Evolutionary conservation across 2,113 vertebrate species (phyloP), one percentile per base, ranked within the genome.

Genomic region (Pygoscelis adeliae): DNA sequence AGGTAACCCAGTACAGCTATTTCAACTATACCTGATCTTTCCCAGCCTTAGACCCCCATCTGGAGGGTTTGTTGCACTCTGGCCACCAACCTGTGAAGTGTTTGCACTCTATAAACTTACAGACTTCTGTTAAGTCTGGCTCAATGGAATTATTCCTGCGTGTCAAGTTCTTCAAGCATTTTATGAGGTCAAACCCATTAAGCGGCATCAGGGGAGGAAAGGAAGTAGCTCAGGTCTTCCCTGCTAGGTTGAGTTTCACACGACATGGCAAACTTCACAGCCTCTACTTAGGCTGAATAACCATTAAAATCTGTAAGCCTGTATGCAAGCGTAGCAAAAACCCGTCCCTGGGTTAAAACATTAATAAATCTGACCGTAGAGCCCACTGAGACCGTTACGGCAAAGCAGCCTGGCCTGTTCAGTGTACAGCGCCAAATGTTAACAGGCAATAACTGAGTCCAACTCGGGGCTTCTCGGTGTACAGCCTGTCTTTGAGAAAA

Each of bases 381-480:
- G 36, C n/a, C 36, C n/a, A 5, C 5, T 5, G 36, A 32, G 27
- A 27, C 38, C 23, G 1, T 21, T 6, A 7, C 0, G 6, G 17
- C n/a, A 42, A 19, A 32, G 36, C 26, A 94, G 52, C n/a, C 38
- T 26, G 26, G 25, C 36, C 40, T 5, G 12, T 16, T 15, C 13
- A 4, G n/a, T 2, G 5, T 13, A 13, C 38, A 21, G n/a, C 7
- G 3, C 13, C 47, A 16, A 62, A 27, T 0, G 12, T 4, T 34
- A 32, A 56, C 0, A 0, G 56, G 21, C 40, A 47, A 7, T 6
- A 73, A 30, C 61, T 1, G 20, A 36, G 58, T 17, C 38, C 62
- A 71, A 5, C 26, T 23, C 19, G 1, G 0, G 1, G 4, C 38
- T 58, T 36, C 8, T 8, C 27, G 6, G 38, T 5, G 9, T 15